Percentiles rank a stretch among this genome's conserved stretches.
These are phyloP conservation scores for Acanthurus lineatus DNA, from an alignment of 2,797 vertebrate species.

Conservation along the genomic window DNA sequence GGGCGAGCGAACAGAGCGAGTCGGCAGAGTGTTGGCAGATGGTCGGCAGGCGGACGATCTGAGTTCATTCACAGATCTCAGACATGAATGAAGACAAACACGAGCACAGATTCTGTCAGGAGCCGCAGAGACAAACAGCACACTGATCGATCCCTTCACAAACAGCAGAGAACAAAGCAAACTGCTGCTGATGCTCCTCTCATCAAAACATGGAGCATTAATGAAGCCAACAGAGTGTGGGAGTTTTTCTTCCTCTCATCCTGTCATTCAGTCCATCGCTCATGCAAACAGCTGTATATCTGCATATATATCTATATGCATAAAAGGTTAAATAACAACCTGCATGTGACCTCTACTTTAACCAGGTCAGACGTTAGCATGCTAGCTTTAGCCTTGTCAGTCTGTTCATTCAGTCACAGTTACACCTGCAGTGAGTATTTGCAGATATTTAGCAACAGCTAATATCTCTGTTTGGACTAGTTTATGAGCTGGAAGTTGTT, in stretches of 20 bases:
- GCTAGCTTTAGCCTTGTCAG: background rate
- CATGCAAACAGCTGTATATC: too few species aligned
- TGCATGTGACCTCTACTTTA: too few species aligned
- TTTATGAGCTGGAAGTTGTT: background rate
- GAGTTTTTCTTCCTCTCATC: background rate
- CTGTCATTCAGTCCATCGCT: background rate
- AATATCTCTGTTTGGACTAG: background rate
- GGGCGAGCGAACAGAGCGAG: slow-evolving; percentile 36
- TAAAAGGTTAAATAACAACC: too few species aligned
- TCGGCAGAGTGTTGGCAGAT: slow-evolving; percentile 58
- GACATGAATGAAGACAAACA: slow-evolving; percentile 51
- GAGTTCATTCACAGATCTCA: slow-evolving; percentile 52
- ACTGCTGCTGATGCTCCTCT: background rate
- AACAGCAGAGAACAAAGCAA: slow-evolving; percentile 1
- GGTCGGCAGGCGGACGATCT: slow-evolving; percentile 43
- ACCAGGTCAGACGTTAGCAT: background rate
- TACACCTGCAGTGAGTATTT: background rate
- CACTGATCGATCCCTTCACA: background rate
- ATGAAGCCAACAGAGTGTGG: background rate
- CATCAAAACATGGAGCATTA: background rate
- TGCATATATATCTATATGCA: too few species aligned
- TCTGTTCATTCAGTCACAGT: background rate
- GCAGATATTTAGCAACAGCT: background rate
- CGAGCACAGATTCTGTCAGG: background rate
- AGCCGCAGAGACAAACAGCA: background rate